These are phyloP conservation scores for Hofmannophila pseudospretella DNA, from an alignment of 2,888 invertebrate genomes.

Conservation along the genomic window DNA sequence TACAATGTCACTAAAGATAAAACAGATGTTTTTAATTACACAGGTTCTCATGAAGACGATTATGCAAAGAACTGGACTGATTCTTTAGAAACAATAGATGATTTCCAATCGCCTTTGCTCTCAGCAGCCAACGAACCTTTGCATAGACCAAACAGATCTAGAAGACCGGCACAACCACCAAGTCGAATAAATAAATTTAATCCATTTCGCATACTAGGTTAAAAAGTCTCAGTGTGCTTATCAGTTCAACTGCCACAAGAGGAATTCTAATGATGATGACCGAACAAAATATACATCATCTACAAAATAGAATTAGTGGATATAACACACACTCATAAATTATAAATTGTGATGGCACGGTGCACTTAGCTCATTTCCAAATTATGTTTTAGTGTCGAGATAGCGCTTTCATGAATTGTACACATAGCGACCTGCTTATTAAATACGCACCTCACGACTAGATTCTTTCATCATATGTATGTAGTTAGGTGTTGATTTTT, in stretches of 20 bases:
- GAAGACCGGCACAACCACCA: slow-evolving; percentile 52
- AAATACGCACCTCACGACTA: slow-evolving; percentile 7
- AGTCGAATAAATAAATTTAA: slow-evolving; percentile 63
- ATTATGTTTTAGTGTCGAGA: slow-evolving; percentile 16
- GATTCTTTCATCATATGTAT: slow-evolving; percentile 2
- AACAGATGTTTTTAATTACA: slow-evolving; percentile 1
- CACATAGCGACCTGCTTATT: slow-evolving; percentile 3
- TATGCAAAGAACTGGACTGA: slow-evolving; percentile 23
- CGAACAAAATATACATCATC: slow-evolving; percentile 37
- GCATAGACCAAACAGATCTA: slow-evolving; percentile 56
- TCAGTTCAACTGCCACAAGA: slow-evolving; percentile 40
- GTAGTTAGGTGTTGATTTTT: slow-evolving; percentile 15
- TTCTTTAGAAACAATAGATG: slow-evolving; percentile 42
- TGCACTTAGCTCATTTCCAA: slow-evolving; percentile 55
- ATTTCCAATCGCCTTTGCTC: slow-evolving; percentile 63
- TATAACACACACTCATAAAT: slow-evolving; percentile 38
- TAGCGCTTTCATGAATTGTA: slow-evolving; percentile 11
- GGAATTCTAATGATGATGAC: slow-evolving; percentile 40
- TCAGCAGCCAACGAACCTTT: slow-evolving; percentile 64
- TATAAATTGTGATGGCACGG: slow-evolving; percentile 57
- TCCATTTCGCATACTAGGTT: slow-evolving; percentile 71
- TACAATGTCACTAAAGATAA: not conserved
- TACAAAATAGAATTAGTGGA: slow-evolving; percentile 37
- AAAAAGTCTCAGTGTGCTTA: slow-evolving; percentile 21
- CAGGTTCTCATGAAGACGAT: slow-evolving; percentile 10